phyloP scores from a whole-genome alignment of 2,797 vertebrate species.

The Melanogrammus aeglefinus region DNA sequence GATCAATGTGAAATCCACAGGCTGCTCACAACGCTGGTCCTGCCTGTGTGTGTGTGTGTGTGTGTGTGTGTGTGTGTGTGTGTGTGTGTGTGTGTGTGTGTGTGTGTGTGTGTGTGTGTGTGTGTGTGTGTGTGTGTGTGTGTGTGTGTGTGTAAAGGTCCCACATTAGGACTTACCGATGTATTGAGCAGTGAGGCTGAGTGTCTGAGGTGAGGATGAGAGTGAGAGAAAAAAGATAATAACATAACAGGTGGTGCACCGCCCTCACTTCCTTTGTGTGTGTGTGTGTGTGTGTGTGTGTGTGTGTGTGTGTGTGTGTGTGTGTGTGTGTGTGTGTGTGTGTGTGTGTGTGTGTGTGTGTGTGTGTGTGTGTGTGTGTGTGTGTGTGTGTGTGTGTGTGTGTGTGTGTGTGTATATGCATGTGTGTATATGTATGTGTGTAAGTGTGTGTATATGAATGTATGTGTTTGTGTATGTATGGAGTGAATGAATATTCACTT shows the following conservation, averaged over 20 bases:
- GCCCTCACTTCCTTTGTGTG: background rate
- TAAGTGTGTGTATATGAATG: background rate
- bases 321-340: background rate
- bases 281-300: too few relatives aligned
- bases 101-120: constrained; percentile 5
- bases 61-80: background rate
- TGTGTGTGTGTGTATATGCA: background rate
- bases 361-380: background rate
- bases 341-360: background rate
- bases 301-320: background rate
- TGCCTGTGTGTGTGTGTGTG: background rate
- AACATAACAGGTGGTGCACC: background rate
- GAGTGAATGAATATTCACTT: background rate
- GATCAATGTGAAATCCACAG: background rate
- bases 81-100: constrained; percentile 3
- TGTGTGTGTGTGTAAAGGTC: constrained; percentile 56
- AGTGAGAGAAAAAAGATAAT: background rate
- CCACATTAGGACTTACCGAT: constrained; percentile 43
- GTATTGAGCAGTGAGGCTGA: constrained; percentile 26
- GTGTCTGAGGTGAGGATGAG: constrained; percentile 17
- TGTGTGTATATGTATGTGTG: background rate
- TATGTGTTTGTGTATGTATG: background rate
- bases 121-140: constrained; percentile 6
- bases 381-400: background rate
- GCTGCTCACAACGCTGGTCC: background rate